Percentiles rank a stretch among this genome's conserved stretches.
phyloP scores from a whole-genome alignment of 2,888 invertebrate genomes.

The Ptilodon capucinus region DNA sequence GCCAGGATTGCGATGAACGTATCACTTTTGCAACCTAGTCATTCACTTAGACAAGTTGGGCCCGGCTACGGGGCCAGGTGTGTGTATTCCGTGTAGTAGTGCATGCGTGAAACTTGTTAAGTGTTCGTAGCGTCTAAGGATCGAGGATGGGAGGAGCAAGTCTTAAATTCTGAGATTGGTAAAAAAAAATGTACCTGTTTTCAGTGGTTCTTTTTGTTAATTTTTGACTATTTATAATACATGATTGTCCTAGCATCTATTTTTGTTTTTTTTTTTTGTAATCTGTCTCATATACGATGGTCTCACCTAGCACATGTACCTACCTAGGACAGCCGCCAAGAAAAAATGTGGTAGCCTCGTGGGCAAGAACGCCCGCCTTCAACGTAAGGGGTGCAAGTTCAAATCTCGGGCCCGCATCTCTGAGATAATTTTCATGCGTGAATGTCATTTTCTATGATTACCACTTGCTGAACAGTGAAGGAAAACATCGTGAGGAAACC shows the following conservation, averaged over 20 bases:
- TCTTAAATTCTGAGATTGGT: slow-evolving; percentile 79
- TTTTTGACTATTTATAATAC: slow-evolving; percentile 83
- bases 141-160: slow-evolving; percentile 66
- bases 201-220: slow-evolving; percentile 80
- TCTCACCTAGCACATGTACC: too few relatives aligned
- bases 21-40: slow-evolving; percentile 79
- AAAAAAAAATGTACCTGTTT: slow-evolving; percentile 79
- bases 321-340: too few relatives aligned
- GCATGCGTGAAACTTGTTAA: slow-evolving; percentile 78
- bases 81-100: slow-evolving; percentile 74
- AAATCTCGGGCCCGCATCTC: too few relatives aligned
- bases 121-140: slow-evolving; percentile 81
- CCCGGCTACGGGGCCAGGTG: slow-evolving; percentile 39
- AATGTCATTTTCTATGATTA: too few relatives aligned
- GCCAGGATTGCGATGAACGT: slow-evolving; percentile 51
- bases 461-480: too few relatives aligned
- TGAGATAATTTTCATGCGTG: too few relatives aligned
- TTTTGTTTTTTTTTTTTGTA: slow-evolving; percentile 50
- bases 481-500: too few relatives aligned
- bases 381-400: too few relatives aligned
- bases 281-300: too few relatives aligned
- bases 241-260: slow-evolving; percentile 81
- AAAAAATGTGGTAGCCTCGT: too few relatives aligned
- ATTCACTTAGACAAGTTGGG: slow-evolving; percentile 74
- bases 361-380: too few relatives aligned